Base-by-base conservation (phyloP, 2,888 invertebrate genomes). In the Scrobipalpa costella region DNA sequence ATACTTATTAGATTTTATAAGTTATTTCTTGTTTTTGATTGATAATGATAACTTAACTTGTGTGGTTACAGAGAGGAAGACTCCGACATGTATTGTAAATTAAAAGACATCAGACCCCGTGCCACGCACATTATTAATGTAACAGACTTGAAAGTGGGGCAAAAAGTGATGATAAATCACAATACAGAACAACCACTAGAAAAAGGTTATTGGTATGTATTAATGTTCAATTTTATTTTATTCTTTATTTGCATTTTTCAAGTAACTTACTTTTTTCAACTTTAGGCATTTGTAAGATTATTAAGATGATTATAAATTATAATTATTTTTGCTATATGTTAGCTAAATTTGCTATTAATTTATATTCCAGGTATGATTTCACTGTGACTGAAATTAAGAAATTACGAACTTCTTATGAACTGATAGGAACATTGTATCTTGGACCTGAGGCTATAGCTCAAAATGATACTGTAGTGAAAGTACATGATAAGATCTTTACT, bases 141-240 rank as follows among this genome's bases (percentile, higher is more conserved):
- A 13, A 79, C 87, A 1, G 89, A 94, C 61, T 77, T 96, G 27
- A 82, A 92, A 71, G 80, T 88, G 6, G 95, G 94, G 0, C 92
- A 94, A 70, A 92, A 77, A 62, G 93, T 96, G 8, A 93, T 97
- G 93, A 90, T 94, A 0, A 97, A 96, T 81, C 93, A 95, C 75
- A 96, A 96, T 76, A 89, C 93, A 9, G 96, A 96, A 64, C 87
- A 94, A 11, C 94, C 94, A 0, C 83, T 88, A 21, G 92, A 93
- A 69, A 88, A 93, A 72, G 97, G 97, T 7, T 92, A 93, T 75
- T 97, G 97, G 96, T 94, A 52, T 15, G 63, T 60, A 57, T n/a
- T 21, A 19, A 49, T 49, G 9, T n/a, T n/a, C 3, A 3, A 3
- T n/a, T 15, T 47, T 3, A 7, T n/a, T 47, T 47, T n/a, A 15